phyloP scores from a whole-genome alignment of 2,113 vertebrate species.

The Illadopsis cleaveri region DNA sequence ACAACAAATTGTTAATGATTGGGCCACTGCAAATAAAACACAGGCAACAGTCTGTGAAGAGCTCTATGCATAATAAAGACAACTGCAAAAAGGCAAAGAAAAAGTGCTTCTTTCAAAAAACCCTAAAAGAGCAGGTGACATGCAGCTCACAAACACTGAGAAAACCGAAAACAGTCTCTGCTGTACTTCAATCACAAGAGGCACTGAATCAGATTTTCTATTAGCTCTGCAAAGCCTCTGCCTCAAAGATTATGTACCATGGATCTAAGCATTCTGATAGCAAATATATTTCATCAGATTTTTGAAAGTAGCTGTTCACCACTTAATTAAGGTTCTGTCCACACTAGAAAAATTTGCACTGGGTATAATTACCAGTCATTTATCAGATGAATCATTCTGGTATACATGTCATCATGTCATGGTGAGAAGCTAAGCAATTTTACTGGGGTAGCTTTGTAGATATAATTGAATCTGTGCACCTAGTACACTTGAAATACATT shows the following conservation, averaged over 20 bases:
- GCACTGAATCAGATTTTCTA: not conserved
- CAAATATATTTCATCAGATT: not conserved
- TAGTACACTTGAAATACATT: not conserved
- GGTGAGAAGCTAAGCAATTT: conserved; percentile 17
- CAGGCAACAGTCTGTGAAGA: not conserved
- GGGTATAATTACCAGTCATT: conserved; percentile 37
- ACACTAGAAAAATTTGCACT: conserved; percentile 6
- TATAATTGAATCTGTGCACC: not conserved
- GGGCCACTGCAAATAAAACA: not conserved
- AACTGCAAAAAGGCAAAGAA: not conserved
- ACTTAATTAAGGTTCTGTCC: conserved; percentile 43
- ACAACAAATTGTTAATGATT: not conserved
- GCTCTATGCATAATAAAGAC: not conserved
- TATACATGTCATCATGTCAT: not conserved
- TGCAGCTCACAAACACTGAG: not conserved
- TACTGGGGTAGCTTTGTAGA: not conserved
- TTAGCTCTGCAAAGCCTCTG: not conserved
- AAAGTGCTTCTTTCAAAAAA: not conserved
- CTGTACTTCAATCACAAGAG: not conserved
- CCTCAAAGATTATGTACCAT: not conserved
- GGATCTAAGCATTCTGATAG: not conserved
- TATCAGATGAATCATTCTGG: conserved; percentile 43
- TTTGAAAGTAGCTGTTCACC: not conserved
- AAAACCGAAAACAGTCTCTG: not conserved
- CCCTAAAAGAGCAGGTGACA: not conserved